Evolutionary conservation across 2,797 vertebrate species (phyloP).

Genomic region (Odontamblyopus lacepedii): DNA sequence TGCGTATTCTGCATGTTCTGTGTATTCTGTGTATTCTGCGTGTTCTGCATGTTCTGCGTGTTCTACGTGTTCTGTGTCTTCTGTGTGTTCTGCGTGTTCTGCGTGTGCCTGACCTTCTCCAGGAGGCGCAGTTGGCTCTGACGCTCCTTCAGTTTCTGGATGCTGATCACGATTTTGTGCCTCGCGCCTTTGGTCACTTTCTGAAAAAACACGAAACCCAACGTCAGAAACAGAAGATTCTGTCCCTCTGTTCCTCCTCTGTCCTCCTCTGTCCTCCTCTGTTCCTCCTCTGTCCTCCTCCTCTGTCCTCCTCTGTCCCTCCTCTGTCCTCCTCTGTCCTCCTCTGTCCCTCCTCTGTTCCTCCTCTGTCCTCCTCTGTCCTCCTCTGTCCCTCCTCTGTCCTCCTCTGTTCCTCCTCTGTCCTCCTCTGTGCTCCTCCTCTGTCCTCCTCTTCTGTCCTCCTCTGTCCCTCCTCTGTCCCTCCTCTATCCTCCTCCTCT

Average conservation of each 20-base stretch:
- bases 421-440: neutral
- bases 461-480: too few species aligned
- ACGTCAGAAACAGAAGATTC: too few species aligned
- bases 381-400: neutral
- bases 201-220: conserved; percentile 64
- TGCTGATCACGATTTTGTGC: conserved; percentile 99
- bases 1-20: too few species aligned
- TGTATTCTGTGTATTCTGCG: too few species aligned
- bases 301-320: neutral
- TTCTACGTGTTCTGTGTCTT: too few species aligned
- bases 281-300: neutral
- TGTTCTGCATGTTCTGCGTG: too few species aligned
- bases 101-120: conserved; percentile 85
- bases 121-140: conserved; percentile 92
- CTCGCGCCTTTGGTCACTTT: conserved; percentile 98
- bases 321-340: neutral
- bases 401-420: neutral
- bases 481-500: neutral
- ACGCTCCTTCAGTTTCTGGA: conserved; percentile 96
- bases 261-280: too few species aligned
- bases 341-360: neutral
- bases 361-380: too few species aligned
- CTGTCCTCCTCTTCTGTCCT: neutral
- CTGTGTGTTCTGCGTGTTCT: too few species aligned
- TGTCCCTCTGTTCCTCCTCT: neutral